phyloP scores from a whole-genome alignment of 2,797 vertebrate species.

The Pogonophryne albipinna region DNA sequence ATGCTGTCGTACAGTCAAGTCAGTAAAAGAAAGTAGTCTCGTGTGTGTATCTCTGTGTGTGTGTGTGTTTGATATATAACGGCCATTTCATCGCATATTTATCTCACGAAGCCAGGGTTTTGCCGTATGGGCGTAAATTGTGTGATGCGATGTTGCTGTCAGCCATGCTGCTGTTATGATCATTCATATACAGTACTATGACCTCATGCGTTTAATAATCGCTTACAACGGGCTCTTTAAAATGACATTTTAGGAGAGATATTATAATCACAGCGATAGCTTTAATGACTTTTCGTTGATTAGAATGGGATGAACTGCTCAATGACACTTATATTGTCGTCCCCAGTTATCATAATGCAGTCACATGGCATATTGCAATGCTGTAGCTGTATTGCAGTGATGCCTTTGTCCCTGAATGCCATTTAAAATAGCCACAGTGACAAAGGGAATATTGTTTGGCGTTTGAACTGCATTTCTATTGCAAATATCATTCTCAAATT shows the following conservation, averaged over 20 bases:
- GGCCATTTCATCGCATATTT: slow-evolving; percentile 41
- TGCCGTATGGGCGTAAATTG: slow-evolving; percentile 43
- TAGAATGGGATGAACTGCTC: not conserved
- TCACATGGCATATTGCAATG: not conserved
- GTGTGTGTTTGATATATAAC: slow-evolving; percentile 24
- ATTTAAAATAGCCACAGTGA: too few species aligned
- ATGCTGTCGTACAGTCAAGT: slow-evolving; percentile 35
- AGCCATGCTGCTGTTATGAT: slow-evolving; percentile 30
- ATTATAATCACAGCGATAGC: too few species aligned
- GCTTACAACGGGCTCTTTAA: not conserved
- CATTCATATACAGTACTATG: slow-evolving; percentile 17
- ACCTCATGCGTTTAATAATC: slow-evolving; percentile 1
- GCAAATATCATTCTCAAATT: too few species aligned
- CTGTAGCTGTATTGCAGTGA: slow-evolving; percentile 16
- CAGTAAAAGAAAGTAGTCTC: not conserved
- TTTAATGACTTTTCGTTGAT: not conserved
- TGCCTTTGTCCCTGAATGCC: too few species aligned
- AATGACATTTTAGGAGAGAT: not conserved
- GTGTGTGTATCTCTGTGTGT: not conserved
- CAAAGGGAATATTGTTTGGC: too few species aligned
- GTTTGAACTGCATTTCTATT: too few species aligned
- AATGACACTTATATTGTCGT: not conserved
- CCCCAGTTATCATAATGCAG: not conserved
- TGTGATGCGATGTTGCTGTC: slow-evolving; percentile 30
- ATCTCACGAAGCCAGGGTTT: slow-evolving; percentile 20